Evolutionary conservation across 2,888 invertebrate genomes (phyloP), one percentile per base, ranked within the genome.

Genomic region (Fragum sueziense): DNA sequence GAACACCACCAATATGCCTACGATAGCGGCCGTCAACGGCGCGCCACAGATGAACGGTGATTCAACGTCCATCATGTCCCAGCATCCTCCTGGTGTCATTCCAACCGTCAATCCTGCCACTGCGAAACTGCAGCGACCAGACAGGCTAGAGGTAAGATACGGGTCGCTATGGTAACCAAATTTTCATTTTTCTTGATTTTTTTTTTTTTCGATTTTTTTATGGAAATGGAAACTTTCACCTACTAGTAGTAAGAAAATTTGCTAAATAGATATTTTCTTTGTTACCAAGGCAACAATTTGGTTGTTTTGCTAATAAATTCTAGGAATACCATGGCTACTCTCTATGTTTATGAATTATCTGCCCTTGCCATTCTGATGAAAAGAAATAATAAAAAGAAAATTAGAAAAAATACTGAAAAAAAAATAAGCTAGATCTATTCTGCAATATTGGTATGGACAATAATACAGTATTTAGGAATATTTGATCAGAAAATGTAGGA

Each of bases 81-180:
- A 86, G 65, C 88, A 86, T 79, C 79, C 86, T 37, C 80, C 84
- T 29, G 87, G 86, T 57, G 87, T 89, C 82, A 88, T 88, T 80
- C 87, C 87, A 78, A 85, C 87, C 17, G 75, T 85, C 54, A 80
- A 82, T 47, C 75, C 86, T 29, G 78, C 74, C 52, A 84, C 86
- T 75, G 97, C 97, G 95, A 98, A 98, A 95, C 95, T 97, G 95
- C 97, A 97, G 91, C 96, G 98, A 94, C 92, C 97, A 93, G 98
- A 98, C 95, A 96, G 98, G 95, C 96, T 98, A 95, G 98, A 98
- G 97, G 98, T 98, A 95, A 76, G 62, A 54, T 27, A 25, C 70
- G 61, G 76, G 82, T 79, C 76, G 74, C 68, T 76, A 76, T 82
- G 76, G 82, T 71, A 67, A 82, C 79, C 29, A 47, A 59, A 11